Evolutionary conservation across 1,140 invertebrate genomes (phyloP).

Genomic region (Ganaspis sp.): DNA sequence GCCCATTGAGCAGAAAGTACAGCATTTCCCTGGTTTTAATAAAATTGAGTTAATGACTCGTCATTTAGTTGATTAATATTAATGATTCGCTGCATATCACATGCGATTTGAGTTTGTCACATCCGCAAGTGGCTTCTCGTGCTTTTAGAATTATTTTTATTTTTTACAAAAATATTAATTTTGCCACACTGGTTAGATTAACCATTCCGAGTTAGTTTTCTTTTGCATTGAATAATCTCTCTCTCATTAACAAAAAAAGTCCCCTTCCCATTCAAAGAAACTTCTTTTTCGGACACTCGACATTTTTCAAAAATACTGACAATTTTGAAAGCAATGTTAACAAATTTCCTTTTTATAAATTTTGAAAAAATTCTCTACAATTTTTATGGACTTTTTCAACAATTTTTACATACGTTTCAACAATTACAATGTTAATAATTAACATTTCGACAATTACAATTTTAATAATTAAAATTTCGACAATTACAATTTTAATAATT

Average conservation of each 20-base stretch:
- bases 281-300: background rate
- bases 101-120: conserved; percentile 64
- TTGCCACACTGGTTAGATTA: conserved; percentile 65
- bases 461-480: no score
- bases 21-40: conserved; percentile 1
- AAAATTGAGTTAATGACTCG: conserved; percentile 64
- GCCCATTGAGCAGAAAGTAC: conserved; percentile 41
- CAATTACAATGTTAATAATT: no score
- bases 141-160: conserved; percentile 38
- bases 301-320: background rate
- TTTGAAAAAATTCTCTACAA: no score
- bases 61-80: conserved; percentile 52
- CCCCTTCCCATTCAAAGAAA: background rate
- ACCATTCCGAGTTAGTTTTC: conserved; percentile 72
- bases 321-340: no score
- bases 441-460: no score
- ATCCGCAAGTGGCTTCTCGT: conserved; percentile 63
- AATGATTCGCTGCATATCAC: conserved; percentile 60
- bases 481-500: no score
- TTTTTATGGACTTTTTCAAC: no score
- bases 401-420: no score
- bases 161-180: conserved; percentile 43
- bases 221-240: conserved; percentile 30
- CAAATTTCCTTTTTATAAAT: no score
- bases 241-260: background rate